These are phyloP conservation scores for Leptinotarsa rubiginosa DNA, from an alignment of 2,888 invertebrate species.

Conservation along the genomic window DNA sequence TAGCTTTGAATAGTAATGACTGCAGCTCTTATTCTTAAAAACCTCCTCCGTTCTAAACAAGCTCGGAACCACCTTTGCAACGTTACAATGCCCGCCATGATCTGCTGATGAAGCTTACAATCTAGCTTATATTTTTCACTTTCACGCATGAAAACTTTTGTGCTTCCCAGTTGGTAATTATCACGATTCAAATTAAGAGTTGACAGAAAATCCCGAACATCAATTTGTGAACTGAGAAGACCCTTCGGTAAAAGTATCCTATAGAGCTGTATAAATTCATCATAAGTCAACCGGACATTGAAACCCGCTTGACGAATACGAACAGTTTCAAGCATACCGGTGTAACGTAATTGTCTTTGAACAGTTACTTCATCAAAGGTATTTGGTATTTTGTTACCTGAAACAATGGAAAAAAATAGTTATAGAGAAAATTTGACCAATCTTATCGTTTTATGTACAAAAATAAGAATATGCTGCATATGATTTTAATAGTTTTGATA, in stretches of 20 bases:
- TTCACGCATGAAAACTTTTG: slow-evolving; percentile 86
- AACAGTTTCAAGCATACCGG: slow-evolving; percentile 97
- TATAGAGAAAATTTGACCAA: background rate
- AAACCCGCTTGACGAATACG: slow-evolving; percentile 95
- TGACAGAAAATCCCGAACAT: slow-evolving; percentile 86
- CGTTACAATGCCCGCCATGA: slow-evolving; percentile 90
- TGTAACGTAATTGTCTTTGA: slow-evolving; percentile 89
- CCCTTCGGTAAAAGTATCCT: slow-evolving; percentile 91
- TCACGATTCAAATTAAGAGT: slow-evolving; percentile 87
- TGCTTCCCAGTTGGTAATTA: slow-evolving; percentile 85
- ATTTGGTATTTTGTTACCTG: slow-evolving; percentile 81
- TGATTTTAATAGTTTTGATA: no score
- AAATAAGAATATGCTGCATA: no score
- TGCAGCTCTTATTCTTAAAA: slow-evolving; percentile 79
- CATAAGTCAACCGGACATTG: slow-evolving; percentile 92
- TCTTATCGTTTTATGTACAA: no score
- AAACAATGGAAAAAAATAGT: slow-evolving; percentile 15
- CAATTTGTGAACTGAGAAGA: slow-evolving; percentile 84
- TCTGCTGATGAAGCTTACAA: slow-evolving; percentile 91
- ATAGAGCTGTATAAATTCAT: slow-evolving; percentile 94
- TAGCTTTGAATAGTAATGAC: slow-evolving; percentile 82
- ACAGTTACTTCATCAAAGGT: slow-evolving; percentile 95
- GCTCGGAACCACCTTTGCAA: slow-evolving; percentile 93
- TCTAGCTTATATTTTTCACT: slow-evolving; percentile 94
- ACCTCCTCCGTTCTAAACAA: slow-evolving; percentile 81